These are phyloP conservation scores for Ivindomyrus marchei DNA, from an alignment of 2,113 vertebrate genomes.

Conservation along the genomic window DNA sequence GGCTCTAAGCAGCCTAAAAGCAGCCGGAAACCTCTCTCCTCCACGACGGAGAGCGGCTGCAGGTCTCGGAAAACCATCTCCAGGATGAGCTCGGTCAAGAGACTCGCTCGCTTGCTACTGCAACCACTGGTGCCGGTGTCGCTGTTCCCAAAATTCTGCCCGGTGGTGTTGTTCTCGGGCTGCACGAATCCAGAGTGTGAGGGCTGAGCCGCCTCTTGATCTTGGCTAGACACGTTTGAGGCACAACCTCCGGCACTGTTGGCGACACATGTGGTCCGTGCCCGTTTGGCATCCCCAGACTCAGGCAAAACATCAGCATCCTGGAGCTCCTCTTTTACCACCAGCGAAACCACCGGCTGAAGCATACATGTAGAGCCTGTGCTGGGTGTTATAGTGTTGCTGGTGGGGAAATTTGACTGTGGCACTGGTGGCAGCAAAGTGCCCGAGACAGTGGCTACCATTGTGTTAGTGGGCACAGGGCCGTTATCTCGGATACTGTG, in stretches of 20 bases:
- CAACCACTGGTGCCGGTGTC: conserved; percentile 1
- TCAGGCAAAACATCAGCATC: conserved; percentile 32
- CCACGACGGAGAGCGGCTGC: conserved; percentile 54
- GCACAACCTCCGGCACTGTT: conserved; percentile 13
- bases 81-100: conserved; percentile 46
- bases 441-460: conserved; percentile 22
- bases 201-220: conserved; percentile 23
- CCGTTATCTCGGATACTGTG: conserved; percentile 50
- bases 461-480: conserved; percentile 24
- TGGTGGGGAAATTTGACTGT: conserved; percentile 23
- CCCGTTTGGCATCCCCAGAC: conserved; percentile 30
- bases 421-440: conserved; percentile 26
- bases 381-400: conserved; percentile 14
- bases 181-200: conserved; percentile 24
- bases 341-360: conserved; percentile 30
- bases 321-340: conserved; percentile 44
- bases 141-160: conserved; percentile 7
- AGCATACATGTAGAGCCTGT: conserved; percentile 24
- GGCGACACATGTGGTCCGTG: conserved; percentile 17
- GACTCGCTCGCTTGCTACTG: conserved; percentile 37
- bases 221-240: conserved; percentile 20
- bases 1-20: conserved; percentile 57
- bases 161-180: conserved; percentile 23
- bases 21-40: conserved; percentile 51
- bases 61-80: conserved; percentile 57